Evolutionary conservation across 1,140 invertebrate species (phyloP).

Genomic region (Sinonovacula constricta): DNA sequence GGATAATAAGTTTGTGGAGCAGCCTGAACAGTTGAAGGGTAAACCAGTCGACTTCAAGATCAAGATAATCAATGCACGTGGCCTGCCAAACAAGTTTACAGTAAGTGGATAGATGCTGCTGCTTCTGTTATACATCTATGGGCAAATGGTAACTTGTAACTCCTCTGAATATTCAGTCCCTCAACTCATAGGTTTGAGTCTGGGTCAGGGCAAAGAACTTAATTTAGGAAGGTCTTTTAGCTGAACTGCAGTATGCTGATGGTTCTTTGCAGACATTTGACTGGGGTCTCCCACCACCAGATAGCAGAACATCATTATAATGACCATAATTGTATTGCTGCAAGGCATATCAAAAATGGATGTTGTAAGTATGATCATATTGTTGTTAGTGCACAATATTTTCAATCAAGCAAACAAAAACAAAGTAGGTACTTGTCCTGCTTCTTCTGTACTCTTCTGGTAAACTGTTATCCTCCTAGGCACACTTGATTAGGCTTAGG

Average conservation of each 20-base stretch:
- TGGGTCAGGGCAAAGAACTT: too few species aligned
- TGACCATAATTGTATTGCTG: too few species aligned
- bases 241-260: too few species aligned
- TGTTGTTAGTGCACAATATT: too few species aligned
- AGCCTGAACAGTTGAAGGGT: constrained; percentile 79
- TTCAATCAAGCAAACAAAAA: neutral
- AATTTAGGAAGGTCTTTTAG: too few species aligned
- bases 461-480: neutral
- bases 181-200: too few species aligned
- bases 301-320: too few species aligned
- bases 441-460: neutral
- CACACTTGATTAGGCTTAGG: too few species aligned
- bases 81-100: constrained; percentile 80
- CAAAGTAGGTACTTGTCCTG: neutral
- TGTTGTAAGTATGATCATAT: neutral
- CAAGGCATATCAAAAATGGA: neutral
- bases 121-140: neutral
- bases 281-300: too few species aligned
- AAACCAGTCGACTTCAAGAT: constrained; percentile 79
- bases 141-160: neutral
- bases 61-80: constrained; percentile 79
- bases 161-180: too few species aligned
- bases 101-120: constrained; percentile 73
- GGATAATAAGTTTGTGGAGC: constrained; percentile 80
- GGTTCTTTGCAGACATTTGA: too few species aligned